Evolutionary conservation across 2,797 vertebrate genomes (phyloP).

Genomic region (Apodemus agrarius): DNA sequence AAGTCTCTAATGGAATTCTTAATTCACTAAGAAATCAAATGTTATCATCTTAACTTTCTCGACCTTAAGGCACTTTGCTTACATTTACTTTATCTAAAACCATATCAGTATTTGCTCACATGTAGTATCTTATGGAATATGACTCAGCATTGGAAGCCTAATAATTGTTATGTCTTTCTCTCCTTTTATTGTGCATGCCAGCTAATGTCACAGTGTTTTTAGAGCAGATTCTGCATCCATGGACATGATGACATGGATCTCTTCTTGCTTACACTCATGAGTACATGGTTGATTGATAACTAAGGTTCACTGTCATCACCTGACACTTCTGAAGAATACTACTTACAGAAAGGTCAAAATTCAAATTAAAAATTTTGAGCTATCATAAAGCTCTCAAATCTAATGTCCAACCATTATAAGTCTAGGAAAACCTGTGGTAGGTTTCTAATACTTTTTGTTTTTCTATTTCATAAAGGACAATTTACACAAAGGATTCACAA

Average conservation of each 20-base stretch:
- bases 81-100: neutral
- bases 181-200: neutral
- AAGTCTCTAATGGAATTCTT: neutral
- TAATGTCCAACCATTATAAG: neutral
- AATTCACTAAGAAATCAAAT: neutral
- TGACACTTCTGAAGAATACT: neutral
- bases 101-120: neutral
- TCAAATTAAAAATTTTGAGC: neutral
- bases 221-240: neutral
- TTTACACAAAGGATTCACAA: neutral
- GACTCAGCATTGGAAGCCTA: neutral
- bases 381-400: neutral
- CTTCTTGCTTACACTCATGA: neutral
- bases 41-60: neutral
- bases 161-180: neutral
- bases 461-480: neutral
- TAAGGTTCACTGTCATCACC: too few species aligned
- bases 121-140: neutral
- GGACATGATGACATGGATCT: rapidly evolving
- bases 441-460: neutral
- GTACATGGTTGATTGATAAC: neutral
- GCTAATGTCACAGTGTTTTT: neutral
- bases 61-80: neutral
- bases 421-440: neutral
- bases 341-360: neutral